These are phyloP conservation scores for Mythimna impura DNA, from an alignment of 2,888 invertebrate genomes.

Conservation along the genomic window DNA sequence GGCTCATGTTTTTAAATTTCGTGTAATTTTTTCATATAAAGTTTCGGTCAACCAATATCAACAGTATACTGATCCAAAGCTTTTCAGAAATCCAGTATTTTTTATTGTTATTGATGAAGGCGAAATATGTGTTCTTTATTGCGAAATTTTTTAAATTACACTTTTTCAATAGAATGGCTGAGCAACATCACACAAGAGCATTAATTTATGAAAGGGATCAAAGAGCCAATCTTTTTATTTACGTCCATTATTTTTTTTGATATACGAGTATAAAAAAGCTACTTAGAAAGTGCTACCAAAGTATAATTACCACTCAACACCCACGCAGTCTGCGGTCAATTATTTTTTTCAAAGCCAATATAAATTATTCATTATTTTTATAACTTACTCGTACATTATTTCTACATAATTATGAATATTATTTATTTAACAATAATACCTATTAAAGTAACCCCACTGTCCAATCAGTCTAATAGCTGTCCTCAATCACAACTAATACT, in stretches of 20 bases:
- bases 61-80: background rate
- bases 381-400: too few relatives aligned
- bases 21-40: background rate
- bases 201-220: conserved; percentile 3
- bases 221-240: conserved; percentile 5
- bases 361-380: background rate
- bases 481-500: too few relatives aligned
- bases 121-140: background rate
- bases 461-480: too few relatives aligned
- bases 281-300: conserved; percentile 21
- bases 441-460: too few relatives aligned
- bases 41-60: background rate
- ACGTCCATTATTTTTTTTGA: background rate
- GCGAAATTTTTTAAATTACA: conserved; percentile 8
- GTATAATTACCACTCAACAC: conserved; percentile 3
- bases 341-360: background rate
- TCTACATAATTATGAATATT: too few relatives aligned
- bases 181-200: background rate
- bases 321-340: background rate
- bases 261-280: background rate
- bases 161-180: conserved; percentile 11
- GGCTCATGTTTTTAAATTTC: background rate
- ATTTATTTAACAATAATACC: too few relatives aligned
- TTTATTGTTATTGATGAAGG: background rate
- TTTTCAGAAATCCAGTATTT: background rate